Evolutionary conservation across 92 coral and sea anemone genomes (phyloP).

Genomic region (Galaxea fascicularis): DNA sequence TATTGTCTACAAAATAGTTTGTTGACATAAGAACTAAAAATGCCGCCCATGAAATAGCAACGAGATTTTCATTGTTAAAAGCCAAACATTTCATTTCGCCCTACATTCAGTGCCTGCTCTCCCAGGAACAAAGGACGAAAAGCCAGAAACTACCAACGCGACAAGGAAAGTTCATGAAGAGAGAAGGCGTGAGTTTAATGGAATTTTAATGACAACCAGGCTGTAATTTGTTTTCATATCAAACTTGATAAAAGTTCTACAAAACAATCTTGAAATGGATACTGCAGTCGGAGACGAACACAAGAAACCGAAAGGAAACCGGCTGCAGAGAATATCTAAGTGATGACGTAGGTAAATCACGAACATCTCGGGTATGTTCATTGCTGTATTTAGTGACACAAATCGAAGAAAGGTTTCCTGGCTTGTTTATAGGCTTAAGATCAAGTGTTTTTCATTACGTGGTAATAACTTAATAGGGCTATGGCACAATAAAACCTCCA

Average conservation of each 20-base stretch:
- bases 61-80: slow-evolving; percentile 4
- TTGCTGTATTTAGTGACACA: not conserved
- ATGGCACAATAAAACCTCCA: not conserved
- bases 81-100: not conserved
- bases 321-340: slow-evolving; percentile 18
- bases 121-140: slow-evolving; percentile 32
- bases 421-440: not conserved
- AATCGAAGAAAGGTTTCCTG: not conserved
- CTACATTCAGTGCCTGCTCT: not conserved
- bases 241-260: slow-evolving; percentile 49
- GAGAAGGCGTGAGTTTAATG: slow-evolving; percentile 50
- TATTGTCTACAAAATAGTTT: slow-evolving; percentile 68
- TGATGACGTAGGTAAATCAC: slow-evolving; percentile 39
- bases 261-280: slow-evolving; percentile 49
- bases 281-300: slow-evolving; percentile 57
- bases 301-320: slow-evolving; percentile 45
- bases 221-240: slow-evolving; percentile 48
- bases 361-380: slow-evolving; percentile 22
- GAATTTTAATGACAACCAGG: slow-evolving; percentile 47
- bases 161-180: slow-evolving; percentile 8
- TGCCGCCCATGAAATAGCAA: slow-evolving; percentile 38
- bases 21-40: slow-evolving; percentile 68
- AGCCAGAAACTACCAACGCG: not conserved
- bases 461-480: slow-evolving; percentile 12
- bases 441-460: not conserved